Evolutionary conservation across 2,888 invertebrate genomes (phyloP), one percentile per base, ranked within the genome.

Genomic region (Agrotis exclamationis): DNA sequence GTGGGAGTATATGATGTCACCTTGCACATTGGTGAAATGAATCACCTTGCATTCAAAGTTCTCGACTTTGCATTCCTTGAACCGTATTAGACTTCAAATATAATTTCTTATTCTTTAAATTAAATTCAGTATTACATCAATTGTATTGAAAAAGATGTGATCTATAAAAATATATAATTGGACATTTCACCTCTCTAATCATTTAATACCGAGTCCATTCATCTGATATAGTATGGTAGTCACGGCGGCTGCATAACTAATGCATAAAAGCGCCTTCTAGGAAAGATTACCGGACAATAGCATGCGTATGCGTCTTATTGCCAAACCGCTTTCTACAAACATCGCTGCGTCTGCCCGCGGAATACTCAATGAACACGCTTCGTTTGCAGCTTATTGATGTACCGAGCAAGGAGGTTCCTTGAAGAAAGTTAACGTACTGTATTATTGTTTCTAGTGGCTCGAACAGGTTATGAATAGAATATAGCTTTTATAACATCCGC

Each of bases 281-380:
- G 96, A 96, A 96, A 94, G 93, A 95, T 95, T 93, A 95, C 92
- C 90, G 93, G 92, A 95, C 95, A 95, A 95, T 93, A 88, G 92
- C 89, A 89, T 92, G 91, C 91, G 92, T 93, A 91, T 91, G 88
- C 89, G 91, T 90, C 90, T 92, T 95, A 95, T 95, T 94, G 93
- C 95, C 93, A 95, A 96, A 95, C 93, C 90, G 95, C 96, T 96
- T 96, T 96, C 96, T 96, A 96, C 94, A 92, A 93, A 93, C 93
- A 91, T 89, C 86, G 86, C 82, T 83, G 80, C 57, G 84, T 82
- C 79, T 90, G 91, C 91, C 83, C 84, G 83, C 86, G 82, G 95
- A 95, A 95, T 95, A 95, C 93, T 89, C 86, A 94, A 90, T 91
- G 87, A 86, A 80, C 70, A 74, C 63, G 80, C 79, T 84, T 84